These are phyloP conservation scores for Eristalis pertinax DNA, from an alignment of 2,888 invertebrate species.

Conservation along the genomic window DNA sequence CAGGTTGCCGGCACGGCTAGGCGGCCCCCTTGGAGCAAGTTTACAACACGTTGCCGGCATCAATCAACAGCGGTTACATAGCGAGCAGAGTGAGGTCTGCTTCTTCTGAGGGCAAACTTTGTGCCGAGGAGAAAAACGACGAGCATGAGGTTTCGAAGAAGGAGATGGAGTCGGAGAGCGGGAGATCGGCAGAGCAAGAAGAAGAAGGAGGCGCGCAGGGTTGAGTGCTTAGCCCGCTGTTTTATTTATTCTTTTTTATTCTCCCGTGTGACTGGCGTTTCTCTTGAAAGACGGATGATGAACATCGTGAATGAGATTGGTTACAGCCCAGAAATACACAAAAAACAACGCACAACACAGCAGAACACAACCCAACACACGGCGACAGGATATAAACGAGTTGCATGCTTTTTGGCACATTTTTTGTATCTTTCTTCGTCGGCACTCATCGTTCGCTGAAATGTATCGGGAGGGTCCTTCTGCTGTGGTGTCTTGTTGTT, in stretches of 20 bases:
- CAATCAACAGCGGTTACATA: conserved; percentile 63
- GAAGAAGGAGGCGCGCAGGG: conserved; percentile 36
- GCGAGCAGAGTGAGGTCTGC: conserved; percentile 45
- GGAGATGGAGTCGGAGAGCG: not conserved
- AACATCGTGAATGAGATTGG: conserved; percentile 69
- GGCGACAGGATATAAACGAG: conserved; percentile 52
- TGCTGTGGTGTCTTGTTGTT: not conserved
- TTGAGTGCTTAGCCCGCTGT: conserved; percentile 42
- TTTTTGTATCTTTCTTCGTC: conserved; percentile 33
- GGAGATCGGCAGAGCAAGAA: not conserved
- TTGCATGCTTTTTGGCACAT: conserved; percentile 63
- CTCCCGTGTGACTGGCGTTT: conserved; percentile 54
- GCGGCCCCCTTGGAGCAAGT: conserved; percentile 6
- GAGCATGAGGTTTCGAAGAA: not conserved
- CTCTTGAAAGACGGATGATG: conserved; percentile 62
- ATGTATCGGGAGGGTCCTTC: conserved; percentile 63
- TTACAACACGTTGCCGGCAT: conserved; percentile 56
- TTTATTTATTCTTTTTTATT: conserved; percentile 22
- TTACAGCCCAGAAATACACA: conserved; percentile 58
- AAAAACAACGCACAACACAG: not conserved
- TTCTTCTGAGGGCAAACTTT: conserved; percentile 12
- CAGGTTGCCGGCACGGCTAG: not conserved
- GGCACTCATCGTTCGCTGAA: conserved; percentile 36
- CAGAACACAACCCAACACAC: conserved; percentile 12
- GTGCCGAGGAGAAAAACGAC: not conserved